Evolutionary conservation across 2,888 invertebrate species (phyloP), one percentile per base, ranked within the genome.

Genomic region (Erebia ligea): DNA sequence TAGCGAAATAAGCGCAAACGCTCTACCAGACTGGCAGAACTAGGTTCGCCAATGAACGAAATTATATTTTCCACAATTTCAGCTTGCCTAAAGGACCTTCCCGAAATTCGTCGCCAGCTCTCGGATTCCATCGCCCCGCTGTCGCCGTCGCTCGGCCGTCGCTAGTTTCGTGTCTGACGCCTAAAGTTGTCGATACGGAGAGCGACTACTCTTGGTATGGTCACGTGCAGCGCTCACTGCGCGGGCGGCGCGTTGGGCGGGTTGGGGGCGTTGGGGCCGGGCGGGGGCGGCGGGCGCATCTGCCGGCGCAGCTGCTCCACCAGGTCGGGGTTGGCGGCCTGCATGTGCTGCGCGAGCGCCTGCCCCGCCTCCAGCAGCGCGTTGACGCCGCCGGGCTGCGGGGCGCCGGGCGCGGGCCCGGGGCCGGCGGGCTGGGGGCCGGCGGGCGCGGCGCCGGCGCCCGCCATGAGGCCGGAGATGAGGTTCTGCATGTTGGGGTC

Each of bases 401-500:
- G 78, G 0, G 83, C 78, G 0, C 76, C 76, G 40, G 69, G 72
- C 25, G 42, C 75, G 10, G 71, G 17, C 25, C n/a, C n/a, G n/a
- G n/a, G n/a, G n/a, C n/a, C n/a, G n/a, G 42, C 68, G 52, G 34
- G 34, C 34, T n/a, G 34, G 25, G 75, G 76, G 0, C 78, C 77
- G 2, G 73, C 78, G 0, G 76, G 77, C 2, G 81, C 73, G 0
- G 82, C n/a, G 79, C 6, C 78, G 9, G 82, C 78, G 45, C 82
- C 84, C 68, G 76, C 86, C 93, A 96, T 94, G 62, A 96, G 85
- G 61, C 94, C 95, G 17, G 94, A 94, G 89, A 96, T 95, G 86
- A 97, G 94, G 82, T 96, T 96, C 82, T 97, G 96, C 95, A 98
- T 96, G 76, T 95, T 95, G 15, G 98, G 98, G 89, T 98, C 97